Base-by-base conservation (phyloP, 2,113 vertebrate species). In the Oostethus manadensis region DNA sequence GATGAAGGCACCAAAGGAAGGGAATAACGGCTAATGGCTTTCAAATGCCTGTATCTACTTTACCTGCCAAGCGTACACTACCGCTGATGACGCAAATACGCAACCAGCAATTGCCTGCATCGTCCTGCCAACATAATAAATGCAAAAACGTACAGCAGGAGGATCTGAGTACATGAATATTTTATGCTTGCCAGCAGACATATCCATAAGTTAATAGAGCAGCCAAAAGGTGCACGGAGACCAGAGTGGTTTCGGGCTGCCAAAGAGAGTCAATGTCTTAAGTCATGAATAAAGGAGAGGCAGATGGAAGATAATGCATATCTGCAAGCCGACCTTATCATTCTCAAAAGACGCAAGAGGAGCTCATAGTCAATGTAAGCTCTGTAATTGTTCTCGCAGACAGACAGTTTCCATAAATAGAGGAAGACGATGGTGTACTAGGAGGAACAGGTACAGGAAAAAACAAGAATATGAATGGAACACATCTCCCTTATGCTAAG, bases 11-110 rank as follows among this genome's bases (percentile, higher is more conserved):
- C 56, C 33, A 42, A 48, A 68, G 23, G 56, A 69, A 69, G 23
- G 40, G 58, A 73, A 68, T 64, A 78, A 70, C 33, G 61, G 66
- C 68, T 76, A 81, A 77, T 82, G 79, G 67, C 75, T 86, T 71
- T 72, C 49, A 75, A 80, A 79, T 62, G 73, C 69, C 66, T 45
- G 44, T 40, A 63, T 58, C 53, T 49, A 14, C 58, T 64, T 46
- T 18, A 45, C 54, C 23, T 59, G 60, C 58, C 26, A 58, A 33
- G n/a, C 56, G 49, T 50, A 66, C 65, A 48, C 9, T 33, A 35
- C n/a, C 71, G 75, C 51, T 35, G 49, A 50, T 66, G 53, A 69
- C 58, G 66, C 54, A 11, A 21, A 55, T 20, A 66, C 51, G 22
- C 47, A 54, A 66, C 48, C 51, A 42, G 23, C 66, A 55, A 67